Evolutionary conservation across 1,140 invertebrate genomes (phyloP).

Genomic region (Scylla paramamosain): DNA sequence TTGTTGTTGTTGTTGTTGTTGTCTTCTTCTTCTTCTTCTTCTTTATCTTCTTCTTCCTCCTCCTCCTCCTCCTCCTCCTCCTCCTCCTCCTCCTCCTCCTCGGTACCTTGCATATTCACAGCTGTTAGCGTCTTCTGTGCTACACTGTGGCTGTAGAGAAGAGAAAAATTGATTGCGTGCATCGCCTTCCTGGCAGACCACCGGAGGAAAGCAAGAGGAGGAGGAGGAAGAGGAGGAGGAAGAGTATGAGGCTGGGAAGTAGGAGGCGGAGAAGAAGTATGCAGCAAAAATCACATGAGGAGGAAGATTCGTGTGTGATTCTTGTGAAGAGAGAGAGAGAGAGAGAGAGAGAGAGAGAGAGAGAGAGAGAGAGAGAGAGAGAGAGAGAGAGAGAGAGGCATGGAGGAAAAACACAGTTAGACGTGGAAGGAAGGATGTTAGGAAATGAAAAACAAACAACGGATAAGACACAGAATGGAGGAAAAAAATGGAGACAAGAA

Average conservation of each 20-base stretch:
- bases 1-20: not conserved
- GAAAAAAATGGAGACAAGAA: not conserved
- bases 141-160: not conserved
- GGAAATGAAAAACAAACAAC: no score
- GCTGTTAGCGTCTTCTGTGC: not conserved
- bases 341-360: not conserved
- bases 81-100: conserved; percentile 1
- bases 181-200: not conserved
- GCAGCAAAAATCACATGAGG: not conserved
- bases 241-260: not conserved
- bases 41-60: not conserved
- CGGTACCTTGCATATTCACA: not conserved
- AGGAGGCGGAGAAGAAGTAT: not conserved
- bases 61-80: conserved; percentile 21
- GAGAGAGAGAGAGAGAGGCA: no score
- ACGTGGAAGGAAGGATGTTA: no score
- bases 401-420: no score
- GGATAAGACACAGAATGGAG: no score
- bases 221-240: not conserved
- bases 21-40: not conserved
- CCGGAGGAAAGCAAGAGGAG: not conserved
- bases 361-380: not conserved
- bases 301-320: not conserved
- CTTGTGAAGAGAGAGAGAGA: not conserved
- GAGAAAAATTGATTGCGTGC: not conserved